Evolutionary conservation across 2,113 vertebrate species (phyloP), one percentile per base, ranked within the genome.

Genomic region (Oreochromis niloticus): DNA sequence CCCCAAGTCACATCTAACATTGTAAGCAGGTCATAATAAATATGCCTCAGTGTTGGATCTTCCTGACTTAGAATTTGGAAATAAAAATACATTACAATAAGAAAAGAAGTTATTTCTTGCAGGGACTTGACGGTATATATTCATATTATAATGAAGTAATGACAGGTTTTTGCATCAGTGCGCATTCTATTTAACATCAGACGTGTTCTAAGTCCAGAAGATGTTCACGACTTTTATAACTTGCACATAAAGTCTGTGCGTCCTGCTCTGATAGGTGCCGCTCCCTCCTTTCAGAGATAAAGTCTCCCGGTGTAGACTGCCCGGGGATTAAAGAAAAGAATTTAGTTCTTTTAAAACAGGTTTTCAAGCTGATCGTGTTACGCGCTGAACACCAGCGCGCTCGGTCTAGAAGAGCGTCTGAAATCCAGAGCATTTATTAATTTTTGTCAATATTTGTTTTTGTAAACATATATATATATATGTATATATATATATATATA

Each of bases 181-280:
- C 22, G 8, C 22, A 1, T 75, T 75, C 9, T 0, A 5, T 43
- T 16, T 2, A 71, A 43, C 12, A 2, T 43, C 66, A 24, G 39
- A 43, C n/a, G 5, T 71, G 66, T 71, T 71, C n/a, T 54, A 36
- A 52, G 78, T 80, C 50, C 50, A 55, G 50, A 55, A 6, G 19
- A 55, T 4, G 12, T 36, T 36, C 50, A 6, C 12, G 48, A 36
- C 48, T 54, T 36, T 16, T 54, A 52, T n/a, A 54, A 80, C 17
- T 13, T 22, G 32, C 75, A 34, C 17, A 75, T 30, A 30, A 48
- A 48, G 68, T 17, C 39, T 73, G 13, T 19, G 68, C 14, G 68
- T 27, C 8, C 1, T 27, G 39, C 41, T 46, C 13, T 46, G 41
- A 73, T 27, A 27, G 22, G 68, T 73, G 68, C 68, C 41, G 68